phyloP scores from a whole-genome alignment of 2,797 vertebrate genomes.

The Somateria mollissima region DNA sequence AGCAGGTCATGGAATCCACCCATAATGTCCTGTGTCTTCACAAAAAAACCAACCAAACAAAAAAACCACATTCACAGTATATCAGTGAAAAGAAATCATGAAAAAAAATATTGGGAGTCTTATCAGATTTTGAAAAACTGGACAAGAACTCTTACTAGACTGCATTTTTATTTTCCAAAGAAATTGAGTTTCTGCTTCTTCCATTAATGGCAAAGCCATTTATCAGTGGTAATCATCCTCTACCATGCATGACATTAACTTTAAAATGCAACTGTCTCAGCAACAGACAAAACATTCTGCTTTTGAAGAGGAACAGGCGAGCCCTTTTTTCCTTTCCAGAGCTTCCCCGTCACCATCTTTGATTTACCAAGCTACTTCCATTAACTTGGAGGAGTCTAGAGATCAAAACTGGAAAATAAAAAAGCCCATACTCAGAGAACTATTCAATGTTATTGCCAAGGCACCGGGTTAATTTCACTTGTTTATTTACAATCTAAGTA shows the following conservation, averaged over 20 bases:
- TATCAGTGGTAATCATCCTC: neutral
- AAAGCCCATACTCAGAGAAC: neutral
- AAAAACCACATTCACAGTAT: neutral
- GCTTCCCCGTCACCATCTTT: neutral
- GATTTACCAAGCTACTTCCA: neutral
- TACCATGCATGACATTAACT: neutral
- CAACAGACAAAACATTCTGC: neutral
- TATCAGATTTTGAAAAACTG: neutral
- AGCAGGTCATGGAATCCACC: neutral
- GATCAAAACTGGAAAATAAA: neutral
- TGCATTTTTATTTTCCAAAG: neutral
- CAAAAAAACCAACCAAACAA: accelerated
- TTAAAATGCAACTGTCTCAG: neutral
- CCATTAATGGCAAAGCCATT: neutral
- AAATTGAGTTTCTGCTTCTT: neutral
- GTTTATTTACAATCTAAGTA: neutral
- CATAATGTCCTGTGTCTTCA: neutral
- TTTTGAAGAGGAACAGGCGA: neutral
- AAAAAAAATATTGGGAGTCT: neutral
- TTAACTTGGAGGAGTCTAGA: neutral
- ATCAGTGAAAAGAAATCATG: neutral
- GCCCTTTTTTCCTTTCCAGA: neutral
- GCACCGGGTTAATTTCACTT: neutral
- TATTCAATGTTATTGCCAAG: neutral
- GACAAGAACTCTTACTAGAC: neutral